phyloP scores from a whole-genome alignment of 2,888 invertebrate genomes.

The Thymelicus lineola region DNA sequence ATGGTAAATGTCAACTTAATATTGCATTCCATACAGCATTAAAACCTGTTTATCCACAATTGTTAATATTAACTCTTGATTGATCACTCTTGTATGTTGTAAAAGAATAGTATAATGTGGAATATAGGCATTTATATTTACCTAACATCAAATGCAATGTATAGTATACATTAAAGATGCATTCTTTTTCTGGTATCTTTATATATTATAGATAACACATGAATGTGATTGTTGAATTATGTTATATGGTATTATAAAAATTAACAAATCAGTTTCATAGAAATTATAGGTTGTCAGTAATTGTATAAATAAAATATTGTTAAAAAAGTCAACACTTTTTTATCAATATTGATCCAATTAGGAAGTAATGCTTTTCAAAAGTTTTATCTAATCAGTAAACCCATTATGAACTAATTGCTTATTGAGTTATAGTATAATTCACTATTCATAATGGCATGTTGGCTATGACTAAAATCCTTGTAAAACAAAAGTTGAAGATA shows the following conservation, averaged over 20 bases:
- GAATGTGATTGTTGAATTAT: not conserved
- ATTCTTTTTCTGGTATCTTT: not conserved
- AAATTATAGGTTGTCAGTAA: not conserved
- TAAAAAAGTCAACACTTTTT: not conserved
- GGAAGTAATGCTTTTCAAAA: not conserved
- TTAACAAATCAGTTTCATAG: not conserved
- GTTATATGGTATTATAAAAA: not conserved
- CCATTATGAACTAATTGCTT: not conserved
- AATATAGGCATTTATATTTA: no score
- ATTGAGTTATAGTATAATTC: not conserved
- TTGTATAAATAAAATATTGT: no score
- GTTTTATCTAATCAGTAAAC: not conserved
- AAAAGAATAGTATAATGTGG: no score
- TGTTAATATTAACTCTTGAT: no score
- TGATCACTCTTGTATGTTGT: no score
- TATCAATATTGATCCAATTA: not conserved
- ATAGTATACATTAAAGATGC: no score
- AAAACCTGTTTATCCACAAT: conserved; percentile 37
- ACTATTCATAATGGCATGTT: no score
- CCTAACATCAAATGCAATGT: no score
- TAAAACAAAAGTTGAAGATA: not conserved
- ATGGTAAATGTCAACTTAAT: conserved; percentile 32
- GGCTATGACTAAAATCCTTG: no score
- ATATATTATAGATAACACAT: not conserved
- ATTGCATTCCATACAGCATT: conserved; percentile 37